A percentile compares a stretch with the other conserved stretches of the same genome.
These are phyloP conservation scores for Achroia grisella DNA, from an alignment of 1,140 invertebrate genomes.

Conservation along the genomic window DNA sequence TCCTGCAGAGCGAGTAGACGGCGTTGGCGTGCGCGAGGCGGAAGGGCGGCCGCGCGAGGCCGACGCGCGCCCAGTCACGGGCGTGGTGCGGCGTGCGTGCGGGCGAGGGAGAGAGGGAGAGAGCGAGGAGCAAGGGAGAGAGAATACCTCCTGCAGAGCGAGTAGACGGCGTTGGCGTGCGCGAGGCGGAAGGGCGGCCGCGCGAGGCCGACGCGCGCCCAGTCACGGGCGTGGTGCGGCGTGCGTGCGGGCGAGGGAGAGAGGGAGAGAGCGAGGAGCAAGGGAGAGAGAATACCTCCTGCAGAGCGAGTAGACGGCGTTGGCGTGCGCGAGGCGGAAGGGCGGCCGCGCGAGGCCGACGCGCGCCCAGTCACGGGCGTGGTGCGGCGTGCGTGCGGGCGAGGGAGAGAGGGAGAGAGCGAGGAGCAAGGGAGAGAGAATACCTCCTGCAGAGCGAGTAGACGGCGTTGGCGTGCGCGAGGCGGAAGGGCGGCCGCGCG, in stretches of 20 bases:
- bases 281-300: slow-evolving; percentile 72
- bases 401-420: slow-evolving; percentile 76
- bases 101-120: too few relatives aligned
- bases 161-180: too few relatives aligned
- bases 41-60: slow-evolving; percentile 78
- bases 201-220: too few relatives aligned
- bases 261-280: too few relatives aligned
- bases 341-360: slow-evolving; percentile 80
- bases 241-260: too few relatives aligned
- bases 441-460: slow-evolving; percentile 84
- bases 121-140: too few relatives aligned
- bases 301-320: slow-evolving; percentile 91
- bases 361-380: slow-evolving; percentile 93
- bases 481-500: slow-evolving; percentile 77
- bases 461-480: slow-evolving; percentile 90
- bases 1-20: slow-evolving; percentile 89
- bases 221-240: too few relatives aligned
- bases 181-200: too few relatives aligned
- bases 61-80: slow-evolving; percentile 73
- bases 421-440: slow-evolving; percentile 72
- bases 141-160: too few relatives aligned
- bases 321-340: slow-evolving; percentile 89
- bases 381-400: slow-evolving; percentile 89
- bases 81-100: slow-evolving; percentile 86
- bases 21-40: slow-evolving; percentile 91